Evolutionary conservation across 1,140 invertebrate species (phyloP), one percentile per base, ranked within the genome.

Genomic region (Campoletis sonorensis): DNA sequence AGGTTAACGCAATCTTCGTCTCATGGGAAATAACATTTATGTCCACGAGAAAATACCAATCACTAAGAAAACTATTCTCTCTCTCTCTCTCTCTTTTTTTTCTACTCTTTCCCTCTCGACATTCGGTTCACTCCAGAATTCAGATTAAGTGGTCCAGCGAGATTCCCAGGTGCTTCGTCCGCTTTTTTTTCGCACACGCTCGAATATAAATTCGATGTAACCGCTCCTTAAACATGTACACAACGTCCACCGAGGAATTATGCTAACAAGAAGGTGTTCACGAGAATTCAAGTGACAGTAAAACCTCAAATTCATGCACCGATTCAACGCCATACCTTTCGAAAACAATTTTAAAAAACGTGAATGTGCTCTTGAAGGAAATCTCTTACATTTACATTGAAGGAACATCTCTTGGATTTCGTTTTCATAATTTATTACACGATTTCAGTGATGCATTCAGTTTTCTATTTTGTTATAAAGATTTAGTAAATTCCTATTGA

Each of bases 91-190:
- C 26, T 67, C 18, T 11, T 18, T n/a, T 54, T 54, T 15, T 18
- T n/a, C 1, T 4, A 54, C 51, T 54, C 51, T 1, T 18, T n/a
- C n/a, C 18, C 49, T n/a, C 70, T 37, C 37, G 33, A 54, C n/a
- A 11, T n/a, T 23, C 1, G 27, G 33, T 23, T 37, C 33, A 49
- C 70, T 72, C 37, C 33, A 72, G 70, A 72, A 72, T 72, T 72
- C 37, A 72, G 70, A 72, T 72, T 72, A 72, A 72, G 70, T 37
- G 70, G 37, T 72, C 70, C 70, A 72, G 37, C 37, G 21, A 72
- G 70, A 72, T 72, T 72, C 70, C 70, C 70, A 72, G 70, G 70
- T 72, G 70, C 18, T 40, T 15, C 37, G 70, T 7, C 1, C 4
- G 23, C 27, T 8, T 40, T 49, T 72, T 72, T 37, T 72, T 49